Percentiles rank a stretch among this genome's conserved stretches.
These are phyloP conservation scores for Venturia canescens DNA, from an alignment of 1,140 invertebrate species.

Conservation along the genomic window DNA sequence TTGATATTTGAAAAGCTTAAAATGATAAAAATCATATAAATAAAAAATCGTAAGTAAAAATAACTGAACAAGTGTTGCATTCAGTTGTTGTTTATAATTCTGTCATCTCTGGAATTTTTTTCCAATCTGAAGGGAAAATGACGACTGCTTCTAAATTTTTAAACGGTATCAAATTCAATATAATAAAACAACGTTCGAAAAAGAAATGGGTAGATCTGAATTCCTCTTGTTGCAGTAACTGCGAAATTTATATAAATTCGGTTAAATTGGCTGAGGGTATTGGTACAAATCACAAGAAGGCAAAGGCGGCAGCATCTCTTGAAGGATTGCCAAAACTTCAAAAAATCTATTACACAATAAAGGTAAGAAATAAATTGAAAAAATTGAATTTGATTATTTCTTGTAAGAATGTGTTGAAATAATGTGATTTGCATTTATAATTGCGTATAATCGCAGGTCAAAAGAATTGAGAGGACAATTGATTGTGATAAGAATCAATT, in stretches of 20 bases:
- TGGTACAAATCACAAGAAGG: constrained; percentile 68
- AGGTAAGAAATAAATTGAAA: constrained; percentile 67
- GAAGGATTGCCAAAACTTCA: constrained; percentile 71
- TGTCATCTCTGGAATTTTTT: too few relatives aligned
- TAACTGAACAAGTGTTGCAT: too few relatives aligned
- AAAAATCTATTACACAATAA: constrained; percentile 77
- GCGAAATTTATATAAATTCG: constrained; percentile 68
- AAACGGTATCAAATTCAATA: too few relatives aligned
- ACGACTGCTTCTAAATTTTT: too few relatives aligned
- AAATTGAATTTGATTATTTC: too few relatives aligned
- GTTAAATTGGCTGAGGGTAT: constrained; percentile 63
- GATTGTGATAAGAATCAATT: constrained; percentile 47
- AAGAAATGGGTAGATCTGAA: constrained; percentile 33
- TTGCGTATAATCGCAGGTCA: constrained; percentile 54
- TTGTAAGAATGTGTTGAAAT: too few relatives aligned
- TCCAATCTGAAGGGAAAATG: too few relatives aligned
- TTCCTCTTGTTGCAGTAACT: constrained; percentile 59
- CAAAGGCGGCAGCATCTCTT: constrained; percentile 73
- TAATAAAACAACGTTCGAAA: not conserved
- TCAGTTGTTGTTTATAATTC: too few relatives aligned
- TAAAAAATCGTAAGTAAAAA: too few relatives aligned
- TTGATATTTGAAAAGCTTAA: too few relatives aligned
- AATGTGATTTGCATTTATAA: too few relatives aligned
- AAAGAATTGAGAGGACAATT: constrained; percentile 60
- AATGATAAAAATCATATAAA: too few relatives aligned